These are phyloP conservation scores for Drosophila flavopinicola DNA, from an alignment of 2,888 invertebrate genomes.

Conservation along the genomic window DNA sequence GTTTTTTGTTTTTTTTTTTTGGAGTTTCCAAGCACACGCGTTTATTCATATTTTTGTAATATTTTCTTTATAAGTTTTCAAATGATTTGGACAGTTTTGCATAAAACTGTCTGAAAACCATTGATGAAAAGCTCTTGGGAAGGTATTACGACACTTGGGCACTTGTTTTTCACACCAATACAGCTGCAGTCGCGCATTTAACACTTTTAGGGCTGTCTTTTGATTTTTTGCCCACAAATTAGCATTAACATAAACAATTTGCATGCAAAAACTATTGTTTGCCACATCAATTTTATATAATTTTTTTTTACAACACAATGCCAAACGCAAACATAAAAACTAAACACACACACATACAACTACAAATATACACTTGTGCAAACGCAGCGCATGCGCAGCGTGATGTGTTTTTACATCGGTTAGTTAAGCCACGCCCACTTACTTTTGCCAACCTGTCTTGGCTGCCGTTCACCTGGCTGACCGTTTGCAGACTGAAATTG, in stretches of 20 bases:
- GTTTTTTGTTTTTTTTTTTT: conserved; percentile 11
- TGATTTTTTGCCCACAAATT: conserved; percentile 19
- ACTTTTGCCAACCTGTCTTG: conserved; percentile 63
- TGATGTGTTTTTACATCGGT: neutral
- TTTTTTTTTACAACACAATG: conserved; percentile 62
- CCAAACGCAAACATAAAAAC: conserved; percentile 19
- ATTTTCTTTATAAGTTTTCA: conserved; percentile 6
- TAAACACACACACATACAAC: conserved; percentile 22
- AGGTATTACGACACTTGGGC: conserved; percentile 47
- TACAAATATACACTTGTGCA: conserved; percentile 49
- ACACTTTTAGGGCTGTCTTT: conserved; percentile 26
- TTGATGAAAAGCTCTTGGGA: conserved; percentile 4
- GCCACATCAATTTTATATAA: conserved; percentile 65
- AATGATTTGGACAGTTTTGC: neutral
- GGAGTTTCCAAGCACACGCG: conserved; percentile 9
- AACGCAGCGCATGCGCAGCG: conserved; percentile 54
- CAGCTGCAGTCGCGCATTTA: conserved; percentile 33
- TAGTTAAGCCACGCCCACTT: conserved; percentile 52
- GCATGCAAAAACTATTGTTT: conserved; percentile 25
- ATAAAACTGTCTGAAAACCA: neutral
- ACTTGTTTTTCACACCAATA: conserved; percentile 38
- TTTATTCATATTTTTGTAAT: neutral
- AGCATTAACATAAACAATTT: conserved; percentile 28
- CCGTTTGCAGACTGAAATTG: conserved; percentile 84
- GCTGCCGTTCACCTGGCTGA: conserved; percentile 83